A percentile compares a stretch with the other conserved stretches of the same genome.
These are phyloP conservation scores for Notarius quadriscutis DNA, from an alignment of 2,113 vertebrate species.

Conservation along the genomic window DNA sequence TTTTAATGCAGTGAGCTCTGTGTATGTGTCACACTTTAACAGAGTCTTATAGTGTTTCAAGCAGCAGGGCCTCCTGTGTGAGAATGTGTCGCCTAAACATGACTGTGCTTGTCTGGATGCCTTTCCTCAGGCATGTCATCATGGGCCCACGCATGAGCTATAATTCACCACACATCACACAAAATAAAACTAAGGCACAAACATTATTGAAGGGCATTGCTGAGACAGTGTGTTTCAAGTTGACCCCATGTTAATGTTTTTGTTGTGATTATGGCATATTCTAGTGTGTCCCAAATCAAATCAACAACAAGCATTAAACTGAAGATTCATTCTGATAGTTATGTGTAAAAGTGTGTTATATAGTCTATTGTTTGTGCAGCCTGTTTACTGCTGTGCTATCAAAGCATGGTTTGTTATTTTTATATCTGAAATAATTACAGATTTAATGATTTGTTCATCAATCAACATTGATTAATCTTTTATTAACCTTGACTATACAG, in stretches of 20 bases:
- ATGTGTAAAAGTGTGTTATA: not conserved
- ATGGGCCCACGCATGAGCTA: not conserved
- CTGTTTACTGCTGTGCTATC: not conserved
- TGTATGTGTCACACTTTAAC: constrained; percentile 8
- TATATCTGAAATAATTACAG: not conserved
- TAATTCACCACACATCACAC: not conserved
- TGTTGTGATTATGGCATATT: not conserved
- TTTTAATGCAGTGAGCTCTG: constrained; percentile 1
- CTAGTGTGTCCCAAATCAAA: not conserved
- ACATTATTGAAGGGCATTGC: not conserved
- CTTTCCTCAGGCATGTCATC: constrained; percentile 23
- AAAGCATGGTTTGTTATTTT: not conserved
- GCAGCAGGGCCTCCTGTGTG: constrained; percentile 12
- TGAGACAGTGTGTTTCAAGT: not conserved
- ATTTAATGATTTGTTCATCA: not conserved
- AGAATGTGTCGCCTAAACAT: constrained; percentile 33
- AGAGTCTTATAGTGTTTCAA: constrained; percentile 20
- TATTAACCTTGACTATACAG: not conserved
- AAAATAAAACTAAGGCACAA: not conserved
- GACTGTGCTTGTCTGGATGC: constrained; percentile 25
- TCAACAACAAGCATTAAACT: not conserved
- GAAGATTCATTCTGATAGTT: not conserved
- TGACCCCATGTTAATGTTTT: not conserved
- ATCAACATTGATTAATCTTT: not conserved
- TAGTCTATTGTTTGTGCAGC: not conserved